Percentiles rank a stretch among this genome's conserved stretches.
These are phyloP conservation scores for Drosophila mulleri DNA, from an alignment of 2,888 invertebrate species.

Conservation along the genomic window DNA sequence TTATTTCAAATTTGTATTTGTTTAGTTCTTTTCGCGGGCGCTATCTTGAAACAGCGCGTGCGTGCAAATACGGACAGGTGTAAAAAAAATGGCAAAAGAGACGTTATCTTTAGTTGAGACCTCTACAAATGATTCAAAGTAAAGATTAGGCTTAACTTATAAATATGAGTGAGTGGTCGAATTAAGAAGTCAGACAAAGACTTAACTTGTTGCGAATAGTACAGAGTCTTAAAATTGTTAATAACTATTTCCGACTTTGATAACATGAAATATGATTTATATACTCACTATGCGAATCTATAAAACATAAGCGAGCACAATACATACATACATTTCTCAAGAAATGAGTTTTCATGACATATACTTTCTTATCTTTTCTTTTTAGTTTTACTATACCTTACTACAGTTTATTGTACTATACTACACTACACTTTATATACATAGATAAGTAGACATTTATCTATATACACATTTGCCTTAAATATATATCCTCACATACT, in stretches of 20 bases:
- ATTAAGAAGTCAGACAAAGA: neutral
- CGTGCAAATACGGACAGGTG: constrained; percentile 41
- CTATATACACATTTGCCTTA: neutral
- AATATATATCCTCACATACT: constrained; percentile 3
- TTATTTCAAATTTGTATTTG: constrained; percentile 46
- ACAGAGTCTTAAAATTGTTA: neutral
- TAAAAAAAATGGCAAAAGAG: constrained; percentile 6
- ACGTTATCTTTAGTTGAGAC: neutral
- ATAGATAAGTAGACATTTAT: neutral
- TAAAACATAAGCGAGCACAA: neutral
- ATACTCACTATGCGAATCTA: neutral
- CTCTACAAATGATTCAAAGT: neutral
- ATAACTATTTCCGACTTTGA: neutral
- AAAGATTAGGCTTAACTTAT: neutral
- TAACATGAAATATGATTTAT: neutral
- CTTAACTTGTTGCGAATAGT: neutral
- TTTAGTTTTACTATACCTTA: neutral
- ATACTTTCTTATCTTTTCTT: neutral
- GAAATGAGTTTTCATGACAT: neutral
- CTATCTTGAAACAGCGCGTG: constrained; percentile 48
- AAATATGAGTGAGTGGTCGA: neutral
- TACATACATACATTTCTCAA: neutral
- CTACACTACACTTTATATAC: neutral
- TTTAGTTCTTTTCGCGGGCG: constrained; percentile 35
- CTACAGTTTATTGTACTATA: neutral